phyloP scores from a whole-genome alignment of 1,140 invertebrate genomes.

The Apocrypta bakeri region DNA sequence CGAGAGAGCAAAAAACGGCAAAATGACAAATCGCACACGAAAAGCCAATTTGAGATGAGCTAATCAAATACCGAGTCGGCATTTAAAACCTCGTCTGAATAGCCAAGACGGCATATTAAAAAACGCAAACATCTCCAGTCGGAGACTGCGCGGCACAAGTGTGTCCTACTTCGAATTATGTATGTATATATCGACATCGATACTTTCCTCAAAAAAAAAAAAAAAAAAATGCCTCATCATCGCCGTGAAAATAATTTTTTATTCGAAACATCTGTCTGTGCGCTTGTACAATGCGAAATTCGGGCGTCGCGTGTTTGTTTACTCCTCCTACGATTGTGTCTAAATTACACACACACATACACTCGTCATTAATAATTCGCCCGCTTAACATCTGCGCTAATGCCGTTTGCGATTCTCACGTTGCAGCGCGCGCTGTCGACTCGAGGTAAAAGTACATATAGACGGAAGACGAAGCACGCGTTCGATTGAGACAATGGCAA shows the following conservation, averaged over 20 bases:
- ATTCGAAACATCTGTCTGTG: too few relatives aligned
- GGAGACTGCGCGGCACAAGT: background rate
- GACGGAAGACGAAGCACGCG: background rate
- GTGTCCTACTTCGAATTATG: background rate
- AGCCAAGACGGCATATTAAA: background rate
- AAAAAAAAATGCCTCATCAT: background rate
- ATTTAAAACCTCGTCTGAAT: background rate
- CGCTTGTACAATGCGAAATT: too few relatives aligned
- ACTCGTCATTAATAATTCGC: background rate
- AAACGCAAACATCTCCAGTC: background rate
- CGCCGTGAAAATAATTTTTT: background rate
- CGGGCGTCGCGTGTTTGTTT: background rate
- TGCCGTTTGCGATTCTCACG: background rate
- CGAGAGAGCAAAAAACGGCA: background rate
- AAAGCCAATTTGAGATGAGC: background rate
- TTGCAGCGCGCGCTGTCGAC: too few relatives aligned
- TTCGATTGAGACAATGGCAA: background rate
- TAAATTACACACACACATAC: background rate
- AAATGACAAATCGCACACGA: background rate
- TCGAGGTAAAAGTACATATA: background rate
- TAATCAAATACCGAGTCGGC: background rate
- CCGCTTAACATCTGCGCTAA: background rate
- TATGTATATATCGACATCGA: background rate
- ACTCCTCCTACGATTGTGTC: background rate
- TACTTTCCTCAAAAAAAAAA: background rate